A percentile compares a stretch with the other conserved stretches of the same genome.
Conservation (phyloP, 1,140 invertebrate species). For the Drosophila rhopaloa region DNA sequence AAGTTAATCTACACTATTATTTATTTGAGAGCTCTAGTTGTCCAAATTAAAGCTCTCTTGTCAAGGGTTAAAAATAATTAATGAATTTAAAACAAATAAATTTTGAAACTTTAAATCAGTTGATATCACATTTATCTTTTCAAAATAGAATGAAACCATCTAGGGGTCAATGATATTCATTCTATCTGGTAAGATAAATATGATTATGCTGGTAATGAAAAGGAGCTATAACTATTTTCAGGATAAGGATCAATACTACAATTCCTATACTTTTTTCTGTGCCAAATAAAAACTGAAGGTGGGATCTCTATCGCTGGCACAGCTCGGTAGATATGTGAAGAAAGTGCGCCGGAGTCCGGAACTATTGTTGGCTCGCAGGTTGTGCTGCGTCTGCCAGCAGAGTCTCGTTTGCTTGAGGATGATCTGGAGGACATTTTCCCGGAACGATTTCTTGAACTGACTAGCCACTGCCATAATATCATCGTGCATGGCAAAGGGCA, state of each 20-base stretch:
- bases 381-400: constrained; percentile 19
- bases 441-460: neutral
- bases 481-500: neutral
- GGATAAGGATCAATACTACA: neutral
- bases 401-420: constrained; percentile 11
- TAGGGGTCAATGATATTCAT: neutral
- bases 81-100: neutral
- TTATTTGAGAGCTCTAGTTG: neutral
- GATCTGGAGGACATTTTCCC: constrained; percentile 5
- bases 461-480: neutral
- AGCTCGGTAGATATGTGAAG: constrained; percentile 16
- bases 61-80: neutral
- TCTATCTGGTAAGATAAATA: neutral
- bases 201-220: neutral
- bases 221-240: neutral
- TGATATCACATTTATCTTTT: too few species aligned
- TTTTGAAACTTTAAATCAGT: neutral
- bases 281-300: neutral
- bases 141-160: neutral
- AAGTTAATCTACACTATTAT: too few species aligned
- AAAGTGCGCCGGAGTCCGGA: constrained; percentile 6
- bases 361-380: constrained; percentile 5
- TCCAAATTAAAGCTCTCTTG: neutral
- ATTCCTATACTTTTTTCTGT: neutral
- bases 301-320: neutral